Evolutionary conservation across 2,797 vertebrate species (phyloP).

Genomic region (Phataginus tricuspis): DNA sequence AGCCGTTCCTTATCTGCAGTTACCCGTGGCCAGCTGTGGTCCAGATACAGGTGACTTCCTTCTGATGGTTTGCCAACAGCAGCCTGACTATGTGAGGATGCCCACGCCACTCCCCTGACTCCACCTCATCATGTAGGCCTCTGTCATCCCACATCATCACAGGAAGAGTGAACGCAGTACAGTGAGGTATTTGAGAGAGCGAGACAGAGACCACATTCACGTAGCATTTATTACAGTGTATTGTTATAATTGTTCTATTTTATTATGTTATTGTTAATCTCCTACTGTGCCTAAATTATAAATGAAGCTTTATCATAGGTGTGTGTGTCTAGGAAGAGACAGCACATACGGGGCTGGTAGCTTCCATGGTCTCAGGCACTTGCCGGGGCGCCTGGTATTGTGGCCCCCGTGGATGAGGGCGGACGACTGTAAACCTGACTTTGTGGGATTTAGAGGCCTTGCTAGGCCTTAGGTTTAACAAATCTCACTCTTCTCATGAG

Average conservation of each 20-base stretch:
- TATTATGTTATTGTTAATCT: background rate
- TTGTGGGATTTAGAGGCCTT: background rate
- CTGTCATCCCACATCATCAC: background rate
- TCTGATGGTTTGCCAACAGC: background rate
- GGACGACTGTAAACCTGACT: background rate
- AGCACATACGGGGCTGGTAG: background rate
- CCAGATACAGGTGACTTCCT: background rate
- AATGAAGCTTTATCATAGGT: background rate
- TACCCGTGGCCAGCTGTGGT: background rate
- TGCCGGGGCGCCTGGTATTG: background rate
- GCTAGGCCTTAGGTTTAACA: background rate
- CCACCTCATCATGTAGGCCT: background rate
- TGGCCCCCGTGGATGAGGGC: background rate
- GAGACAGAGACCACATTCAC: background rate
- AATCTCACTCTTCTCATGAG: background rate
- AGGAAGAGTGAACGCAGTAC: background rate
- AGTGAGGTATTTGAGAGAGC: background rate
- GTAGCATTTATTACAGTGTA: background rate
- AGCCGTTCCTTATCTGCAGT: background rate
- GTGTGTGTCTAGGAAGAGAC: background rate
- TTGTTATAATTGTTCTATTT: background rate
- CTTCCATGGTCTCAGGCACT: background rate
- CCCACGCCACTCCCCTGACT: too few species aligned
- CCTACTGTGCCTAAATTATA: background rate
- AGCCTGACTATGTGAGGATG: background rate